Percentiles rank a stretch among this genome's conserved stretches.
Evolutionary conservation across 2,888 invertebrate genomes (phyloP).

Genomic region (Zygaena filipendulae): DNA sequence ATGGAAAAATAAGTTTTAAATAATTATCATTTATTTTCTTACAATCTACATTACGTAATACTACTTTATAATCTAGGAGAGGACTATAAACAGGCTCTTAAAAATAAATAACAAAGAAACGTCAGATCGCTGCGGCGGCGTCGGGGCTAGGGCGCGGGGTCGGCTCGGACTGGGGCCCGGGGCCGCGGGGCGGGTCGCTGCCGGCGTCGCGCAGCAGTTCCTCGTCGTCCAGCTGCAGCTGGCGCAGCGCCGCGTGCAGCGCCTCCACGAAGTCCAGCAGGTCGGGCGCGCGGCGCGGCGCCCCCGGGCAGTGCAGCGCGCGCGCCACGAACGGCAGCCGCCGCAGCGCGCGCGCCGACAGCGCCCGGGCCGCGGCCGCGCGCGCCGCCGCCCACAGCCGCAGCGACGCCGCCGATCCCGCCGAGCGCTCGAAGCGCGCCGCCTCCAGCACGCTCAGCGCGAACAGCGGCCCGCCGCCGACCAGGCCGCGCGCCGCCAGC

Average conservation of each 20-base stretch:
- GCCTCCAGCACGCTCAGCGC: conserved; percentile 36
- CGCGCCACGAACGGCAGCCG: conserved; percentile 92
- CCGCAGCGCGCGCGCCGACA: conserved; percentile 88
- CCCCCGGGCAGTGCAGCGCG: conserved; percentile 51
- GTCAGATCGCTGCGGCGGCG: no score
- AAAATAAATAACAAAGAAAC: no score
- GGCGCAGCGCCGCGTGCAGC: conserved; percentile 26
- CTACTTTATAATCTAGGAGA: no score
- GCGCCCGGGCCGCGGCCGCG: conserved; percentile 43
- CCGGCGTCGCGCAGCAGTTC: conserved; percentile 20
- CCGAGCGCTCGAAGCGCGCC: conserved; percentile 32
- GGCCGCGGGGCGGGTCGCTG: no score
- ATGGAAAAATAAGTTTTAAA: no score
- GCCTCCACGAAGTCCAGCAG: conserved; percentile 26
- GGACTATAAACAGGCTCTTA: no score
- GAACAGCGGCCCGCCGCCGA: conserved; percentile 34
- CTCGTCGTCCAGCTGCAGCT: conserved; percentile 28
- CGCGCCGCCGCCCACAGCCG: conserved; percentile 31
- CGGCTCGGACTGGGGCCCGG: no score
- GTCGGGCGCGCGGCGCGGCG: conserved; percentile 10
- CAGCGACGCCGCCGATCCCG: conserved; percentile 28
- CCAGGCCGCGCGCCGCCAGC: conserved; percentile 75
- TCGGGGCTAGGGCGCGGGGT: no score
- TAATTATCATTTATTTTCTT: no score
- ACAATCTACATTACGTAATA: no score